Conservation (phyloP, 37 sponge, comb jelly and placozoan genomes). For the Amphimedon queenslandica region DNA sequence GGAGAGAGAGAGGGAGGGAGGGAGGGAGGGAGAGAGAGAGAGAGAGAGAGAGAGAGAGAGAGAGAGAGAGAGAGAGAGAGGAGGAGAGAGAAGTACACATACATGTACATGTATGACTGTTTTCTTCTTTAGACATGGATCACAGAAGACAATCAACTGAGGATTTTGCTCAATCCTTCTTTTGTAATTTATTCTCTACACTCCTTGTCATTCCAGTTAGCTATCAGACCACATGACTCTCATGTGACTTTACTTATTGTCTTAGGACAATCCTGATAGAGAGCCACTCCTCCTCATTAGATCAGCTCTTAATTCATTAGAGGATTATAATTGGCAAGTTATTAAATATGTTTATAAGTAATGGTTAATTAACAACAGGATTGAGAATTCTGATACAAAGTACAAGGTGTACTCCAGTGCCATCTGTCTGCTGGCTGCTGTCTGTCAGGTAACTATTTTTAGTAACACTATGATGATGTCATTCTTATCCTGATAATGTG, state of each 20-base stretch:
- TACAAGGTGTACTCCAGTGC: constrained; percentile 62
- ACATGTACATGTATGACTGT: neutral
- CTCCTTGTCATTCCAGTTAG: constrained; percentile 83
- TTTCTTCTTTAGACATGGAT: constrained; percentile 62
- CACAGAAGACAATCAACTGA: constrained; percentile 70
- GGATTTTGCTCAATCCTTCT: constrained; percentile 34
- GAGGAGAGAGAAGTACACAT: too few species aligned
- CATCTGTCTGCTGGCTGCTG: constrained; percentile 49
- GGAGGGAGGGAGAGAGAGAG: too few species aligned
- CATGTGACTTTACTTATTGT: neutral
- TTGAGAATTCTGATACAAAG: constrained; percentile 37
- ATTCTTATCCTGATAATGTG: neutral
- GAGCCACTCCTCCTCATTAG: constrained; percentile 64
- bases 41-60: too few species aligned
- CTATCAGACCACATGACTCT: neutral
- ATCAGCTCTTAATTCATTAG: constrained; percentile 72
- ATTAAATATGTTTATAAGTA: neutral
- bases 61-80: too few species aligned
- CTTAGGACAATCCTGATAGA: constrained; percentile 87
- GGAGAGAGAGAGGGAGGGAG: too few species aligned
- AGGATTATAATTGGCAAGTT: constrained; percentile 71
- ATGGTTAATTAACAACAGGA: too few species aligned
- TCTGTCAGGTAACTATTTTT: constrained; percentile 57
- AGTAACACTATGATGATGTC: constrained; percentile 28
- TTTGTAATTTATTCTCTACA: constrained; percentile 72